phyloP scores from a whole-genome alignment of 2,113 vertebrate genomes.

The Anthoscopus minutus region DNA sequence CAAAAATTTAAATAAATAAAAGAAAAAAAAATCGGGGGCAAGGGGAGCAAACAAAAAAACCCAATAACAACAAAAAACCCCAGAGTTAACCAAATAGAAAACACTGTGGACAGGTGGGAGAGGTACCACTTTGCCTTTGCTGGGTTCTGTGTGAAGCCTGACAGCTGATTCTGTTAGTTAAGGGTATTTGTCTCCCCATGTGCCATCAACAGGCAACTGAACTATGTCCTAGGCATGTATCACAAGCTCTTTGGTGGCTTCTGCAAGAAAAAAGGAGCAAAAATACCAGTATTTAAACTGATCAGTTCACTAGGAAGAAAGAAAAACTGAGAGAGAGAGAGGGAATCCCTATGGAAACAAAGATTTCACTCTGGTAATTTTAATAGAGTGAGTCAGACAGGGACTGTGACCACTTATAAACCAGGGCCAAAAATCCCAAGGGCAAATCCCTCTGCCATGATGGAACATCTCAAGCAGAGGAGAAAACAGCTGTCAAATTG shows the following conservation, averaged over 20 bases:
- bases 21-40: not conserved
- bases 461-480: not conserved
- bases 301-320: not conserved
- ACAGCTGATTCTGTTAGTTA: not conserved
- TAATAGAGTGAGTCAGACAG: not conserved
- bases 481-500: not conserved
- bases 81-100: not conserved
- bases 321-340: not conserved
- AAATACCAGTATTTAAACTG: not conserved
- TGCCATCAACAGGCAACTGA: not conserved
- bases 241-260: not conserved
- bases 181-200: not conserved
- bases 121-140: not conserved
- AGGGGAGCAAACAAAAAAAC: no score
- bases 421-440: not conserved
- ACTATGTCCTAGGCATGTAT: not conserved
- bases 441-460: not conserved
- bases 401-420: not conserved
- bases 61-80: no score
- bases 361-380: not conserved
- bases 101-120: not conserved
- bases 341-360: slow-evolving; percentile 9
- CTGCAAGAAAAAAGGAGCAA: not conserved
- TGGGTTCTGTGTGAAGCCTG: not conserved
- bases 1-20: no score